phyloP scores from a whole-genome alignment of 2,797 vertebrate species.

The Coendou prehensilis region DNA sequence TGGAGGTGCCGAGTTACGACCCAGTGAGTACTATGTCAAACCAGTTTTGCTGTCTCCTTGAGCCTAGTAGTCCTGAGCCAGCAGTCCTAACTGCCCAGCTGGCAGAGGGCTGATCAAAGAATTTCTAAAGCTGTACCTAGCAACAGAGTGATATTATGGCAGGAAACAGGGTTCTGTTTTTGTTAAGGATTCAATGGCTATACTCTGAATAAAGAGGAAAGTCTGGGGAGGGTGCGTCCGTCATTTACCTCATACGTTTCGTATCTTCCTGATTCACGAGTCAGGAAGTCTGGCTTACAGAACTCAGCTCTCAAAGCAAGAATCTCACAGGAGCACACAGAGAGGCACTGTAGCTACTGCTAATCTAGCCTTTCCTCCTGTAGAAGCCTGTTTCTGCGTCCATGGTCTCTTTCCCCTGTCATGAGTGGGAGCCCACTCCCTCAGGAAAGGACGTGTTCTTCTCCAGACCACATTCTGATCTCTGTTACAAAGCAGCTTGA shows the following conservation, averaged over 20 bases:
- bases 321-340: not conserved
- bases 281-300: not conserved
- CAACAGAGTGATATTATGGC: not conserved
- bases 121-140: not conserved
- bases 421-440: not conserved
- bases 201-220: not conserved
- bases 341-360: not conserved
- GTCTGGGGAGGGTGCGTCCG: not conserved
- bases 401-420: not conserved
- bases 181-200: not conserved
- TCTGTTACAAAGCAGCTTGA: not conserved
- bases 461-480: not conserved
- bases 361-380: not conserved
- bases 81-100: not conserved
- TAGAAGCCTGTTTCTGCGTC: not conserved
- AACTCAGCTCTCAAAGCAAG: not conserved
- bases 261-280: not conserved
- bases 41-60: constrained; percentile 1
- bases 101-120: not conserved
- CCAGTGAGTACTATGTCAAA: not conserved
- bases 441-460: not conserved
- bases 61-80: not conserved
- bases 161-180: not conserved
- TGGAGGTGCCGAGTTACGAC: not conserved
- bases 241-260: not conserved